Percentiles rank a stretch among this genome's conserved stretches.
phyloP scores from a whole-genome alignment of 2,888 invertebrate species.

The Anoplius nigerrimus region DNA sequence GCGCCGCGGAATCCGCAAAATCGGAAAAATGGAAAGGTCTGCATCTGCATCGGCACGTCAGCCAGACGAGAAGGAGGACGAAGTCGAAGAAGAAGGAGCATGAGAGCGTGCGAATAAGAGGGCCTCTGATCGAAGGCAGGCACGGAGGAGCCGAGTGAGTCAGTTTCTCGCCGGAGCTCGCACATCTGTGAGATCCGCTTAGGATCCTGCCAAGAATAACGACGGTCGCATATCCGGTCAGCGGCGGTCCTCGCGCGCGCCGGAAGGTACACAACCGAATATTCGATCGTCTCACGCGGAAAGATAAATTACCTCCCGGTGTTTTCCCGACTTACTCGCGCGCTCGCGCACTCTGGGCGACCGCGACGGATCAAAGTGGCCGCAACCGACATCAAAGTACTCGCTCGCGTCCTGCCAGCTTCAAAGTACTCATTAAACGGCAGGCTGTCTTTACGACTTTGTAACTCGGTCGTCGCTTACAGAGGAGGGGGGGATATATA shows the following conservation, averaged over 20 bases:
- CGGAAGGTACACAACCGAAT: conserved; percentile 29
- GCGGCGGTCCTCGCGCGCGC: conserved; percentile 36
- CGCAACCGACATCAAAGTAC: no score
- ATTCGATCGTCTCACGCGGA: background rate
- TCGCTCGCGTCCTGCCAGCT: background rate
- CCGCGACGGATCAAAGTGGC: no score
- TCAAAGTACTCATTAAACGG: conserved; percentile 1
- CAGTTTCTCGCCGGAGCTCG: conserved; percentile 31
- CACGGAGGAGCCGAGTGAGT: conserved; percentile 24
- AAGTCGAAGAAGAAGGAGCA: background rate
- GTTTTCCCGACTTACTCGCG: no score
- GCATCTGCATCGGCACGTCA: conserved; percentile 42
- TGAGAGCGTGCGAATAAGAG: conserved; percentile 3
- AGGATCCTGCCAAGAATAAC: conserved; percentile 57
- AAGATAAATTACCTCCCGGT: background rate
- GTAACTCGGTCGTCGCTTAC: no score
- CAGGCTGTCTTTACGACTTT: no score
- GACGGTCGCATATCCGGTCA: conserved; percentile 44
- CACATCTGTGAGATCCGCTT: conserved; percentile 52
- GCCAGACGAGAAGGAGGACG: background rate
- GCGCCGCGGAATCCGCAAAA: conserved; percentile 45
- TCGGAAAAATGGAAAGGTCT: conserved; percentile 45
- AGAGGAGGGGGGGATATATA: no score
- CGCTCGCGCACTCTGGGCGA: no score
- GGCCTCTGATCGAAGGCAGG: background rate